A percentile compares a stretch with the other conserved stretches of the same genome.
These are phyloP conservation scores for Meiosimyza decipiens DNA, from an alignment of 2,888 invertebrate genomes.

Conservation along the genomic window DNA sequence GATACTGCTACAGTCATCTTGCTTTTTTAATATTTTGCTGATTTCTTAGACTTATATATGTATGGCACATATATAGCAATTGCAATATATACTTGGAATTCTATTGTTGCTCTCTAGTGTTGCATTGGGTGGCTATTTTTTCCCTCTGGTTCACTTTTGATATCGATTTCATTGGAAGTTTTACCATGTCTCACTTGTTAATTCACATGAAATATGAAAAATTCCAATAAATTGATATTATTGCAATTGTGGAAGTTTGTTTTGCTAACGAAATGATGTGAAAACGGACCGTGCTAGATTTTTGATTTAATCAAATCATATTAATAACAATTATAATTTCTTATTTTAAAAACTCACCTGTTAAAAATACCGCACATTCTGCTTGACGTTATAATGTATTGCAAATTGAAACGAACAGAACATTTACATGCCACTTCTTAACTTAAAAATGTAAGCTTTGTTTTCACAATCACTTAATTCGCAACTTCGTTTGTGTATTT, in stretches of 20 bases:
- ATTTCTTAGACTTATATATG: not conserved
- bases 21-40: not conserved
- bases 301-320: no score
- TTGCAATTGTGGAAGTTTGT: not conserved
- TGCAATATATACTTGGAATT: not conserved
- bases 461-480: no score
- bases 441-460: no score
- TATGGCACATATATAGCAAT: not conserved
- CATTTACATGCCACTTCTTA: no score
- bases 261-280: not conserved
- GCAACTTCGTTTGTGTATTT: no score
- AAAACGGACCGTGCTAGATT: no score
- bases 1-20: constrained; percentile 29
- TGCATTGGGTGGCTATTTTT: not conserved
- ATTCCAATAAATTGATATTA: not conserved
- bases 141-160: not conserved
- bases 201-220: not conserved
- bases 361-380: no score
- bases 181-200: not conserved
- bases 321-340: no score
- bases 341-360: no score
- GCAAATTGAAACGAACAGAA: no score
- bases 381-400: no score
- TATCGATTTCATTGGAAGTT: constrained; percentile 12
- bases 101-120: not conserved